Evolutionary conservation across 2,797 vertebrate genomes (phyloP), one percentile per base, ranked within the genome.

Genomic region (Selene dorsalis): DNA sequence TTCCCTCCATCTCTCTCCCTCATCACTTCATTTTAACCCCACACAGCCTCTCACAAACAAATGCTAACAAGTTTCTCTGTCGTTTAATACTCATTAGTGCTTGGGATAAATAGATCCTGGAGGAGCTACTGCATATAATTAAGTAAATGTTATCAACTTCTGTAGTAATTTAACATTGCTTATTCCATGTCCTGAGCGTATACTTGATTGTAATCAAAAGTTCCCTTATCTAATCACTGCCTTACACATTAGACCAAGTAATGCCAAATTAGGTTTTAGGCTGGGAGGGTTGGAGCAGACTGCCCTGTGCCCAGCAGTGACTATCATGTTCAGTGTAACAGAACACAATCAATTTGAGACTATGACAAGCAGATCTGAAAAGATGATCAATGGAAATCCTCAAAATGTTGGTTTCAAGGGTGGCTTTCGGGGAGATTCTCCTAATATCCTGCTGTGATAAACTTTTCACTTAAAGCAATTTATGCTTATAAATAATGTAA

Each of bases 171-270:
- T 45, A 72, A 74, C 72, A 64, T 67, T 26, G 52, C 64, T 75
- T 32, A 80, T 76, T 79, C 52, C 26, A 39, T 58, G 75, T 86
- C 79, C 78, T 75, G 28, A 22, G 69, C 79, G 81, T 82, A 82
- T 84, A 66, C 74, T 76, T 87, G 73, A 87, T 80, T 84, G 58
- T 73, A 73, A 84, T 87, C 69, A 82, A 76, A 87, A 73, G 69
- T 62, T 58, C 24, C 24, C 61, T 74, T 61, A 83, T 84, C 59
- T 84, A 83, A 88, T 87, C 82, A 82, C 50, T 60, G 62, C 75
- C 65, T 74, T 74, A 67, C 67, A 79, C 64, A 83, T 84, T 70
- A 79, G 52, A 79, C 43, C 43, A 80, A 84, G 77, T 81, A 60
- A 81, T 32, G 28, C 38, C 20, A 63, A 85, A 80, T 71, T 63